Base-by-base conservation (phyloP, 2,888 invertebrate species). In the Tetragnatha montana region DNA sequence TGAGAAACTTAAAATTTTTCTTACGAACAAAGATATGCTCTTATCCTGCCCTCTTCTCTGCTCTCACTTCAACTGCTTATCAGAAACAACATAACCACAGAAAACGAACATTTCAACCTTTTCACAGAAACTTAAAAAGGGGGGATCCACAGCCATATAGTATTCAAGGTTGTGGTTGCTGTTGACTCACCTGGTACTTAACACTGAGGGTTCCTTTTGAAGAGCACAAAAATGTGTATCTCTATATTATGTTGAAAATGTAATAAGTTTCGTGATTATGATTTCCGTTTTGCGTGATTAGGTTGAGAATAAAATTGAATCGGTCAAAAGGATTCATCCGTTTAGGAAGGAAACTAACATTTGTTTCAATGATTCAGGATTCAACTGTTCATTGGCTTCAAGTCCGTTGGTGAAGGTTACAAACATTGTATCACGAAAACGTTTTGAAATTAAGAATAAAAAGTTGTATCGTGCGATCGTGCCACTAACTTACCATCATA, bases 141-240 rank as follows among this genome's bases (percentile, higher is more conserved):
- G 81, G 35, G 35, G 82, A 82, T 22, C 51, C 82, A 82, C 74
- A 3, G 74, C 51, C 21, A 50, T 8, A 12, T 68, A 21, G 22
- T 10, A 10, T 22, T 74, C 71, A 82, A 82, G 81, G 82, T 74
- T 21, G 51, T 35, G 35, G 35, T n/a, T n/a, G n/a, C n/a, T 51
- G 81, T 82, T 82, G 82, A 71, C 73, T 74, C 82, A 82, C 82
- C 82, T 82, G 82, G 73, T 8, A 19, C n/a, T 50, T 35, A 19
- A 49, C 47, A 70, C 35, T 2, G 35, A 35, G 35, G 35, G 35
- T 35, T 35, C 35, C 4, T 35, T 35, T 35, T 2, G 35, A 6
- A 12, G 7, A 60, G 60, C 12, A 60, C 60, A 60, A 60, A 60
- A 60, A 60, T 35, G 35, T 35, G 35, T 35, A 35, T n/a, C n/a